phyloP scores from a whole-genome alignment of 2,797 vertebrate species.

The Diplodus puntazzo region DNA sequence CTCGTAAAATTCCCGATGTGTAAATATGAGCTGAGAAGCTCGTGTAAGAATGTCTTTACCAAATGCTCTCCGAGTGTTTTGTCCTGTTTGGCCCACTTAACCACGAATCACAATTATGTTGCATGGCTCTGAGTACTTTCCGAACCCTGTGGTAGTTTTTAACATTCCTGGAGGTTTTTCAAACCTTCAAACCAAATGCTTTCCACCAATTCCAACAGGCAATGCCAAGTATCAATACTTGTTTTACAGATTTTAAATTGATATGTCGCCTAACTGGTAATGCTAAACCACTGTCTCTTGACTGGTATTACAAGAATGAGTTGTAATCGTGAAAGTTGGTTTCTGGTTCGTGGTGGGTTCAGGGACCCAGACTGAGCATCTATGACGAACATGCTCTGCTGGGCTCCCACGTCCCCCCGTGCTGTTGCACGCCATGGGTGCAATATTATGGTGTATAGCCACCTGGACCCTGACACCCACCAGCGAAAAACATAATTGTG shows the following conservation, averaged over 20 bases:
- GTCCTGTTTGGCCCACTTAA: neutral
- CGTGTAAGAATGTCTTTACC: slow-evolving; percentile 1
- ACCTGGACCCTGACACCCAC: slow-evolving; percentile 76
- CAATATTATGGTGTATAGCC: slow-evolving; percentile 73
- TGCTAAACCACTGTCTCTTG: neutral
- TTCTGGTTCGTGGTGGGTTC: slow-evolving; percentile 33
- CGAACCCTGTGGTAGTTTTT: neutral
- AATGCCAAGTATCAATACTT: neutral
- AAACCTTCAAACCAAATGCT: neutral
- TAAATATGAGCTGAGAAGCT: neutral
- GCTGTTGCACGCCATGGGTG: slow-evolving; percentile 72
- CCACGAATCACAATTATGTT: neutral
- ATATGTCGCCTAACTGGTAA: too few species aligned
- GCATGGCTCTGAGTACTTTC: neutral
- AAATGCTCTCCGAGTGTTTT: neutral
- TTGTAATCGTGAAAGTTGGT: slow-evolving; percentile 16
- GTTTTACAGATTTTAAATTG: neutral
- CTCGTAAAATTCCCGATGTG: neutral
- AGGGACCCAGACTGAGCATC: slow-evolving; percentile 34
- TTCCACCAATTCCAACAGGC: neutral
- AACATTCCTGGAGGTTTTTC: neutral
- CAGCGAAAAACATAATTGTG: slow-evolving; percentile 51
- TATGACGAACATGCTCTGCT: slow-evolving; percentile 68
- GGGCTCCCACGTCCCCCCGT: slow-evolving; percentile 55
- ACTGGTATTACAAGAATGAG: slow-evolving; percentile 10